phyloP scores from a whole-genome alignment of 1,140 invertebrate species.

The Geopemphigus sp. region DNA sequence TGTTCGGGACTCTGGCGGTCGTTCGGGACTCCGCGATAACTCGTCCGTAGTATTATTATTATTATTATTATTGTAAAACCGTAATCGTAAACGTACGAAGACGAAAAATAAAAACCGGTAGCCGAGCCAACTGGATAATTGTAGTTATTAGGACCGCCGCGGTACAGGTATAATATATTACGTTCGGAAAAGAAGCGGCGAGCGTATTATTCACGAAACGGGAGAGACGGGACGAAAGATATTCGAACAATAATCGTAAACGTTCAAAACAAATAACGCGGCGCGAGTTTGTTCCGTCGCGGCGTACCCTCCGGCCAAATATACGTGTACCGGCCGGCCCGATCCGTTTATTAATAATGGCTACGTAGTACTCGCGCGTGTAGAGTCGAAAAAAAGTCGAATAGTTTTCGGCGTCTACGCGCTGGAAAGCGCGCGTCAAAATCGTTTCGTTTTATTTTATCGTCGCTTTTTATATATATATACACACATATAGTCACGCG shows the following conservation, averaged over 20 bases:
- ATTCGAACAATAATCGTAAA: slow-evolving; percentile 27
- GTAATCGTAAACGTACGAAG: not conserved
- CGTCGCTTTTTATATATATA: too few species aligned
- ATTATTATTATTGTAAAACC: slow-evolving; percentile 11
- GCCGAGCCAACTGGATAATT: slow-evolving; percentile 24
- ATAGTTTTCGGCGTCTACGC: not conserved
- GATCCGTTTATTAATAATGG: slow-evolving; percentile 17
- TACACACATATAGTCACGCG: not conserved
- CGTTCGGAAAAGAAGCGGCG: not conserved
- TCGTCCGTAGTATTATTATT: not conserved
- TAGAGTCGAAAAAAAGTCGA: not conserved
- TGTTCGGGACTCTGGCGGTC: too few species aligned
- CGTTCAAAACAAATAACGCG: slow-evolving; percentile 27
- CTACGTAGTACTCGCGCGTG: too few species aligned
- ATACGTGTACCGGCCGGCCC: not conserved
- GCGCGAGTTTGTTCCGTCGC: not conserved
- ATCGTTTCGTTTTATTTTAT: slow-evolving; percentile 10
- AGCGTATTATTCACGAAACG: not conserved
- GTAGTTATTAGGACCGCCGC: not conserved
- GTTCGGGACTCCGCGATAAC: too few species aligned
- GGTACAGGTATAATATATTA: not conserved
- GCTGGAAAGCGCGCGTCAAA: not conserved
- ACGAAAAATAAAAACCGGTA: slow-evolving; percentile 30
- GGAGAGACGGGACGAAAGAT: not conserved
- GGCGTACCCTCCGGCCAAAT: slow-evolving; percentile 10